Evolutionary conservation across 2,888 invertebrate species (phyloP), one percentile per base, ranked within the genome.

Genomic region (Tipula confusa): DNA sequence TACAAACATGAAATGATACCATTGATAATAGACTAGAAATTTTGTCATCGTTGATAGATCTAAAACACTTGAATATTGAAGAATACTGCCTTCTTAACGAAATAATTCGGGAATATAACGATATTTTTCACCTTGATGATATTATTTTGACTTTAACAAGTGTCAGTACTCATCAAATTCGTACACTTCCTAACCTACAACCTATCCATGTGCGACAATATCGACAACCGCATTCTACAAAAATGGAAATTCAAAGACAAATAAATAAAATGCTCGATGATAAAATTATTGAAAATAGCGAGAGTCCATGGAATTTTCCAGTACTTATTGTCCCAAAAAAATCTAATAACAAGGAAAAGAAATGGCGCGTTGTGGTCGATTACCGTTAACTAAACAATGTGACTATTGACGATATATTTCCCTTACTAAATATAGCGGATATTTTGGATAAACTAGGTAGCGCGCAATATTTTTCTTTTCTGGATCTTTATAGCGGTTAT

Each of bases 91-190:
- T 29, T 2, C 7, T 80, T 11, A 28, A 28, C 4, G 29, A 3
- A 13, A 80, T 80, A 24, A 28, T 24, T 2, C 7, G 1, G 29
- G 29, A 29, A 29, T 80, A 28, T 85, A 84, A 85, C 4, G 87
- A 88, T 36, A 86, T 88, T 2, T 87, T 88, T 82, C 85, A 87
- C 29, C 85, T 83, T 9, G 87, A 87, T 9, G 82, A 85, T 7
- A 85, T 87, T 0, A 86, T 87, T 0, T 29, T 88, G 29, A 86
- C 86, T 0, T 86, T 86, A 5, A 87, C 87, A 1, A 86, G 87
- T 36, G 83, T 86, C 13, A 18, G n/a, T n/a, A n/a, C 29, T 5
- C 81, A 81, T 81, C 6, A 81, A 81, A 81, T 81, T 2, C 2
- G 6, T 11, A 81, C 81, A 6, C n/a, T 29, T 79, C 15, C n/a